These are phyloP conservation scores for Drosophila tripunctata DNA, from an alignment of 2,888 invertebrate genomes.

Conservation along the genomic window DNA sequence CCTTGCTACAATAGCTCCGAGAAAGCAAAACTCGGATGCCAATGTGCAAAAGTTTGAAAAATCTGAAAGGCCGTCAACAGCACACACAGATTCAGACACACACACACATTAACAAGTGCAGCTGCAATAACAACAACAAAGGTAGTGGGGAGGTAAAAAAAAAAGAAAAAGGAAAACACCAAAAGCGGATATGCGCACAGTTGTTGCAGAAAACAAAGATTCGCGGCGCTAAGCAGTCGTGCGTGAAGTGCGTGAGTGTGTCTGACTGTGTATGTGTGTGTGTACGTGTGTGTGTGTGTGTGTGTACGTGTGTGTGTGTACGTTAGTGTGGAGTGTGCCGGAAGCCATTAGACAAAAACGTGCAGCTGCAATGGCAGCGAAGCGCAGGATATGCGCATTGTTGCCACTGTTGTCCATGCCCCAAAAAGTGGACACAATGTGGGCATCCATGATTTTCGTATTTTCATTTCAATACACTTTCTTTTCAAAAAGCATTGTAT, in stretches of 20 bases:
- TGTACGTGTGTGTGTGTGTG: slow-evolving; percentile 8
- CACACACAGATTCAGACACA: slow-evolving; percentile 40
- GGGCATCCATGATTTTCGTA: slow-evolving; percentile 39
- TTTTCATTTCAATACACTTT: slow-evolving; percentile 36
- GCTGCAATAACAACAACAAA: slow-evolving; percentile 8
- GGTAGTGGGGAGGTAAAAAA: background rate
- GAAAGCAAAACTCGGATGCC: slow-evolving; percentile 63
- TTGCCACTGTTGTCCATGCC: slow-evolving; percentile 53
- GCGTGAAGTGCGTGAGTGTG: slow-evolving; percentile 67
- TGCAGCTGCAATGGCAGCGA: slow-evolving; percentile 57
- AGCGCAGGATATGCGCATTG: slow-evolving; percentile 72
- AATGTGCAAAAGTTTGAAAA: slow-evolving; percentile 69
- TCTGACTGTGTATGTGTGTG: background rate
- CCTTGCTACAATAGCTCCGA: slow-evolving; percentile 48
- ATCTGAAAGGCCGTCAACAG: slow-evolving; percentile 73
- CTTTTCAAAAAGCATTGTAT: no score
- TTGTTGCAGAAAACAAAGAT: slow-evolving; percentile 75
- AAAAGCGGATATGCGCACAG: slow-evolving; percentile 65
- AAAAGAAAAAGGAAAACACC: slow-evolving; percentile 13
- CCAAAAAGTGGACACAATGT: slow-evolving; percentile 72
- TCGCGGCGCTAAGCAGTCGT: slow-evolving; percentile 74
- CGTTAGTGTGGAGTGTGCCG: slow-evolving; percentile 47
- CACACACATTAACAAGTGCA: slow-evolving; percentile 36
- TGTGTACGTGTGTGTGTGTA: slow-evolving; percentile 13
- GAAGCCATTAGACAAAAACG: slow-evolving; percentile 79